phyloP scores from a whole-genome alignment of 2,797 vertebrate species.

The Molossus molossus region DNA sequence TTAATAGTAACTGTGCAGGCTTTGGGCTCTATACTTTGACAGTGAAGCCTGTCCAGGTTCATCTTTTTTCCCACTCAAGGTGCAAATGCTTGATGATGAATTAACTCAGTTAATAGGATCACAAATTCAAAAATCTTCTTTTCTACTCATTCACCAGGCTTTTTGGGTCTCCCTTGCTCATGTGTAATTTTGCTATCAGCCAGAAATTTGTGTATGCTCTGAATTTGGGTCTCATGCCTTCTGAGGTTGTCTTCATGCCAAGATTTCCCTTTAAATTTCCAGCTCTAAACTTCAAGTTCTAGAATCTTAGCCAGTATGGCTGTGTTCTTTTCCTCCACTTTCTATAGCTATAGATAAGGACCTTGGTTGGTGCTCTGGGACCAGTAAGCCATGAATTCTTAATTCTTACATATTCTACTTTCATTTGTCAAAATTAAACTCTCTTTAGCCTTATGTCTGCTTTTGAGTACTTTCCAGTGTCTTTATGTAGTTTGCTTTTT shows the following conservation, averaged over 20 bases:
- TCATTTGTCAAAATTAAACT: constrained; percentile 14
- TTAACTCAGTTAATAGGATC: background rate
- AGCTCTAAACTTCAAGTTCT: background rate
- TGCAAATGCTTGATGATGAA: background rate
- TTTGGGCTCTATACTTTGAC: background rate
- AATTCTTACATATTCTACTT: background rate
- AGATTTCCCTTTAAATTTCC: constrained; percentile 20
- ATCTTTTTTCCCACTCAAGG: background rate
- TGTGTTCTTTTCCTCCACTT: background rate
- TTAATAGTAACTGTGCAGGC: background rate
- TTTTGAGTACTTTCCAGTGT: background rate
- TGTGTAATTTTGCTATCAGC: background rate
- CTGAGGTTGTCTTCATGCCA: background rate
- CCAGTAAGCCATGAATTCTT: background rate
- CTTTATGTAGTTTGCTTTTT: background rate
- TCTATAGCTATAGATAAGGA: background rate
- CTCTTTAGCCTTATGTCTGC: background rate
- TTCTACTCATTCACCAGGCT: background rate
- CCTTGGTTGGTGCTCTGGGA: background rate
- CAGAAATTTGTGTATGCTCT: background rate
- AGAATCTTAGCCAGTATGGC: background rate
- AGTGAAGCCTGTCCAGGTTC: background rate
- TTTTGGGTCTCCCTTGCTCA: background rate
- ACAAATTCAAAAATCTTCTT: background rate
- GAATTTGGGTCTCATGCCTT: background rate